Evolutionary conservation across 92 coral and sea anemone species (phyloP).

Genomic region (Epizoanthus stellaris): DNA sequence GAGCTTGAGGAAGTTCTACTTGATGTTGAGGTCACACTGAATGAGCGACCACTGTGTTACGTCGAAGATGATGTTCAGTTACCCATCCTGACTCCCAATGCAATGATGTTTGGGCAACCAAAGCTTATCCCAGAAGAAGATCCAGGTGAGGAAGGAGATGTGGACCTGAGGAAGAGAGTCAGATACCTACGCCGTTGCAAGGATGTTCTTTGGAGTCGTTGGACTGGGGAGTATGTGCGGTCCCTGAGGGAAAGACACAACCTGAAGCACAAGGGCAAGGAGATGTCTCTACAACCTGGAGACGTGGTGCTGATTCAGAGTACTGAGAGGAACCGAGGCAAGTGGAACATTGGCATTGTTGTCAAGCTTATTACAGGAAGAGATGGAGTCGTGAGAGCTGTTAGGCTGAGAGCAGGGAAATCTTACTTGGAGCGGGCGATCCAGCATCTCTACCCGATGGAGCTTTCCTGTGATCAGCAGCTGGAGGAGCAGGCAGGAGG

Average conservation of each 20-base stretch:
- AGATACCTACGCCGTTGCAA: constrained; percentile 45
- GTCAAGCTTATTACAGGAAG: constrained; percentile 30
- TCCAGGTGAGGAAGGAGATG: constrained; percentile 10
- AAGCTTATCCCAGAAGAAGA: constrained; percentile 41
- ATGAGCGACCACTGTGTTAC: constrained; percentile 29
- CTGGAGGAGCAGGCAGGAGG: constrained; percentile 11
- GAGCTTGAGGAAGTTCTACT: constrained; percentile 40
- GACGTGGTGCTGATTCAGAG: constrained; percentile 56
- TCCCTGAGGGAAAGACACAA: constrained; percentile 42
- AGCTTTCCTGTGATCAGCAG: constrained; percentile 42
- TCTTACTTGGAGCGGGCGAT: constrained; percentile 42
- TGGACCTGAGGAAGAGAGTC: constrained; percentile 41
- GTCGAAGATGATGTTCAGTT: constrained; percentile 48
- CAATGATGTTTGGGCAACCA: constrained; percentile 38
- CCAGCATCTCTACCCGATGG: constrained; percentile 55
- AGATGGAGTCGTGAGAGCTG: constrained; percentile 40
- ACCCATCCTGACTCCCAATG: constrained; percentile 45
- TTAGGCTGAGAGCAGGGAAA: constrained; percentile 47
- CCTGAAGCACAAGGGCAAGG: constrained; percentile 38
- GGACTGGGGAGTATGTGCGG: constrained; percentile 49
- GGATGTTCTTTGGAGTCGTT: constrained; percentile 43
- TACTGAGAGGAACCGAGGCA: constrained; percentile 50
- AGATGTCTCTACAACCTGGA: constrained; percentile 20
- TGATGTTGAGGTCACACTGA: constrained; percentile 29
- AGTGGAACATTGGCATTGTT: constrained; percentile 53